Percentiles rank a stretch among this genome's conserved stretches.
These are phyloP conservation scores for Catharus minimus DNA, from an alignment of 2,113 vertebrate species.

Conservation along the genomic window DNA sequence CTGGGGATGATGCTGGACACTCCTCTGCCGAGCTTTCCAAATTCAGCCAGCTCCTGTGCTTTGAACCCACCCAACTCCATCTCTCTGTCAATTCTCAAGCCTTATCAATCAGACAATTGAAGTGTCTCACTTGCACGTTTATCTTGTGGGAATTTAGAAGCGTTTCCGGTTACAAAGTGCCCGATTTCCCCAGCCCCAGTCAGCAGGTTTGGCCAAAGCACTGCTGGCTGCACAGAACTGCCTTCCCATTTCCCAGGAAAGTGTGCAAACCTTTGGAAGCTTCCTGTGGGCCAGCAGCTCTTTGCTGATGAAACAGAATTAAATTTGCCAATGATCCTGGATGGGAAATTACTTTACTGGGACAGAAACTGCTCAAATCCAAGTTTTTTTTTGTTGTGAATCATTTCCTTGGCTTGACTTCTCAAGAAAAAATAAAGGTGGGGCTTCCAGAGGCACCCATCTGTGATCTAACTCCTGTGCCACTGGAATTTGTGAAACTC, in stretches of 20 bases:
- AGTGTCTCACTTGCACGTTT: not conserved
- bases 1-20: not conserved
- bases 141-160: conserved; percentile 29
- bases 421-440: conserved; percentile 18
- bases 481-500: not conserved
- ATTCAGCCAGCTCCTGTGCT: not conserved
- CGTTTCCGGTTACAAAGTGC: not conserved
- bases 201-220: not conserved
- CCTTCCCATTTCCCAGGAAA: not conserved
- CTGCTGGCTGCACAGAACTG: not conserved
- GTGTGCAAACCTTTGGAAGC: not conserved
- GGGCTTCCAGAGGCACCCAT: conserved; percentile 18
- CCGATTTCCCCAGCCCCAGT: not conserved
- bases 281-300: not conserved
- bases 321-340: not conserved
- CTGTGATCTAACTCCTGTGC: conserved; percentile 19
- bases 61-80: not conserved
- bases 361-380: not conserved
- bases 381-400: not conserved
- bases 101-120: not conserved
- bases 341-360: not conserved
- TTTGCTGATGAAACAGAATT: not conserved
- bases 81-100: not conserved
- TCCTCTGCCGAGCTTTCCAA: not conserved
- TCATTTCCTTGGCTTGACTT: not conserved